Base-by-base conservation (phyloP, 2,888 invertebrate genomes). In the Acrobeloides nanus region DNA sequence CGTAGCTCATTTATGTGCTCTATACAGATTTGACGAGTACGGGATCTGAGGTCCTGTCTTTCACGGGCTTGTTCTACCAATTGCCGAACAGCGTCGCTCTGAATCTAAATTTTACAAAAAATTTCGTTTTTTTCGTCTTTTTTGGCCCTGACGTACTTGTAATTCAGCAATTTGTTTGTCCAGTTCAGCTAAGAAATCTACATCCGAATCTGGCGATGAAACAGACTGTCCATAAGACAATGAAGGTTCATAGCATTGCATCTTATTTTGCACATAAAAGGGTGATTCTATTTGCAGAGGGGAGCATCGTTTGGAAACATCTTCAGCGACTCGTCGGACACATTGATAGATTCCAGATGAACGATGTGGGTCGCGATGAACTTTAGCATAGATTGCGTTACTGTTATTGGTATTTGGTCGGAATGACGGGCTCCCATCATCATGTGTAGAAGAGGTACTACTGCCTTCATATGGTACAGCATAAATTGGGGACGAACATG, bases 21-120 rank as follows among this genome's bases (percentile, higher is more conserved):
- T 48, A 55, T 51, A 34, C 55, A 55, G 15, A 55, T 35, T 21
- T 38, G 41, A 6, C 57, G 35, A 12, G 59, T 52, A n/a, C 42
- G 34, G 24, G 40, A 41, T 23, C 62, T 52, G 3, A 58, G 38
- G 20, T 59, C 61, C 18, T 37, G 49, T 7, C 60, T 53, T 29
- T 52, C 60, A 27, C 61, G 57, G 6, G 61, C 55, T 25, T 35
- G 26, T 37, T 55, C 61, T 33, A 57, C 57, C n/a, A 57, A 45
- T 15, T 27, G 40, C 17, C 53, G 37, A 15, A 57, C 57, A 5
- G 49, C 60, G 25, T 57, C 45, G 21, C 33, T 50, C 37, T 56
- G 51, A 18, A 45, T 26, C 59, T 55, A 32, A 21, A 53, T 48
- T 7, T 21, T 15, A n/a, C 18, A 5, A 17, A n/a, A 3, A 45